Base-by-base conservation (phyloP, 2,113 vertebrate genomes). In the Collichthys lucidus region DNA sequence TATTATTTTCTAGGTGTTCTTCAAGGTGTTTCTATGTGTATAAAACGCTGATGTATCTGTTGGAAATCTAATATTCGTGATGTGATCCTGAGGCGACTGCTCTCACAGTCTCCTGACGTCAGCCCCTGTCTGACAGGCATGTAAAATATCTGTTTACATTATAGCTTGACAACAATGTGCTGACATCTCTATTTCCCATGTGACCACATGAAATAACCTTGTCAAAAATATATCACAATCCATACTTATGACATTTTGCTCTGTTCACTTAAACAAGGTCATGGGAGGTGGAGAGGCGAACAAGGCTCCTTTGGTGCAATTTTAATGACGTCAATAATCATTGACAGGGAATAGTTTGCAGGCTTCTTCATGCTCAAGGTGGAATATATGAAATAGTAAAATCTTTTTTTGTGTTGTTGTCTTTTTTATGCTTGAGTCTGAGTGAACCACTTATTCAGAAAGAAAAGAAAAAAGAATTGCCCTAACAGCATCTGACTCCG, bases 61-160 rank as follows among this genome's bases (percentile, higher is more conserved):
- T 86, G 62, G 47, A 82, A 86, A 84, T 71, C 53, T 86, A 89
- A 79, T 64, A 90, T 62, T 6, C n/a, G 22, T 52, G 80, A 59
- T 49, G 60, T 74, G 86, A 79, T 91, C 90, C 87, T 68, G 80
- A 79, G 89, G 83, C 85, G 40, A 73, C 86, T 61, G 63, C 50
- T 90, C 82, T 59, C 55, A 60, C 65, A 68, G 59, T 79, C 84
- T 78, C 68, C 49, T 59, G 63, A 74, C 20, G 35, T 89, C 79
- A 65, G 72, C 83, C 70, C 29, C 29, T 17, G n/a, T 86, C 89
- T 92, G 91, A 93, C 92, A 90, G 73, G 85, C 89, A 90, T 90
- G 83, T 92, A 92, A 92, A 94, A 92, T 92, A 94, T 92, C 89
- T 91, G 88, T 94, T 94, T 94, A 86, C 89, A 91, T 92, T 92